phyloP scores from a whole-genome alignment of 2,113 vertebrate genomes.

The Phoxinus phoxinus region DNA sequence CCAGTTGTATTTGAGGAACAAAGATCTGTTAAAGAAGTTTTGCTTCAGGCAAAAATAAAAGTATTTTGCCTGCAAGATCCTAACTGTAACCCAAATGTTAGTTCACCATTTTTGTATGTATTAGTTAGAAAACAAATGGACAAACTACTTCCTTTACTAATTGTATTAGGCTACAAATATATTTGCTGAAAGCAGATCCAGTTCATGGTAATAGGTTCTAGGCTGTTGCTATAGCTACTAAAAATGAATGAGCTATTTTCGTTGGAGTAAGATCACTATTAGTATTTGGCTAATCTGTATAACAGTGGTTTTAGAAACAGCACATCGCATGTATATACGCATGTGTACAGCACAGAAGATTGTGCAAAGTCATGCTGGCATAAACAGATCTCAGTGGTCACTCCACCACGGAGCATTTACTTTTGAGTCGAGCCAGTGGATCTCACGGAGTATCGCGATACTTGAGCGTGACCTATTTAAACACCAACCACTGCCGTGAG shows the following conservation, averaged over 20 bases:
- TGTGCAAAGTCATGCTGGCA: slow-evolving; percentile 76
- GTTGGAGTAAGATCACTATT: not conserved
- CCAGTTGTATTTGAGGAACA: not conserved
- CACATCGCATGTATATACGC: not conserved
- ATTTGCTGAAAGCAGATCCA: not conserved
- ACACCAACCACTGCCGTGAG: not conserved
- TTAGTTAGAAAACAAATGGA: not conserved
- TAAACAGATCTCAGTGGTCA: not conserved
- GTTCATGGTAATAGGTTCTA: not conserved
- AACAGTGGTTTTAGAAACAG: not conserved
- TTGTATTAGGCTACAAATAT: not conserved
- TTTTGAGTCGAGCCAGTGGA: not conserved
- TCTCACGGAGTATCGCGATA: slow-evolving; percentile 23
- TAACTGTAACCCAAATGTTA: not conserved
- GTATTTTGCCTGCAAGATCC: not conserved
- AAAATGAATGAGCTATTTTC: not conserved
- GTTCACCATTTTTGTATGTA: not conserved
- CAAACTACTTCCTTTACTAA: not conserved
- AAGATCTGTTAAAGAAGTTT: not conserved
- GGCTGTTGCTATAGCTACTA: not conserved
- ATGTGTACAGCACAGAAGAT: slow-evolving; percentile 48
- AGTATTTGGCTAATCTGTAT: not conserved
- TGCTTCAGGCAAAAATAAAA: not conserved
- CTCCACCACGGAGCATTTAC: not conserved
- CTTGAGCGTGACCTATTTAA: slow-evolving; percentile 63